Evolutionary conservation across 2,797 vertebrate genomes (phyloP).

Genomic region (Tenualosa thibaudeaui): DNA sequence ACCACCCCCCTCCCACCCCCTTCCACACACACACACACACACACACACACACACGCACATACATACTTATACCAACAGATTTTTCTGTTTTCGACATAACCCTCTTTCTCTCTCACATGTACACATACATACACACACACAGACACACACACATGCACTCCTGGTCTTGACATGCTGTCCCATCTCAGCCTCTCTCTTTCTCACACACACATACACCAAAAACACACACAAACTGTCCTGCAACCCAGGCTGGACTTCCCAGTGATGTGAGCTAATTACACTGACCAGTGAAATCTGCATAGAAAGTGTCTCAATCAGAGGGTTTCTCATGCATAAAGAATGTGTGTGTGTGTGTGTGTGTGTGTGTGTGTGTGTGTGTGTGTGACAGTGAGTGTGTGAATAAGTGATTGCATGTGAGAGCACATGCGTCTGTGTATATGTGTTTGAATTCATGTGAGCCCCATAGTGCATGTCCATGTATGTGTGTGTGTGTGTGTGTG

Average conservation of each 20-base stretch:
- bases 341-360: background rate
- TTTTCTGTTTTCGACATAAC: background rate
- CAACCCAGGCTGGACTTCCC: constrained; percentile 60
- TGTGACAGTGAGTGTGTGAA: background rate
- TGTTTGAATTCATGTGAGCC: background rate
- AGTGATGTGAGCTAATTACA: constrained; percentile 88
- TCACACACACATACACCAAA: background rate
- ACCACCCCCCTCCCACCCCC: background rate
- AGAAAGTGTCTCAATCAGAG: constrained; percentile 79
- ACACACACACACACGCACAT: too few species aligned
- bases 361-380: background rate
- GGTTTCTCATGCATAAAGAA: constrained; percentile 72
- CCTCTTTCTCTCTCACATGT: background rate
- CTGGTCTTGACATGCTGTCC: too few species aligned
- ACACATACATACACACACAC: background rate
- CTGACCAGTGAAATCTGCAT: constrained; percentile 81
- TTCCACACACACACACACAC: too few species aligned
- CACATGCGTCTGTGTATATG: background rate
- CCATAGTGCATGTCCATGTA: background rate
- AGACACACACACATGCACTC: constrained; percentile 11
- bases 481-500: background rate
- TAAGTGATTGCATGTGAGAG: background rate
- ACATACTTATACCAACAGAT: too few species aligned
- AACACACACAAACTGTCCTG: constrained; percentile 10
- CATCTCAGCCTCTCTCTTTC: too few species aligned